A percentile compares a stretch with the other conserved stretches of the same genome.
phyloP scores from a whole-genome alignment of 92 coral and sea anemone genomes.

The Chrysogorgia sp. region DNA sequence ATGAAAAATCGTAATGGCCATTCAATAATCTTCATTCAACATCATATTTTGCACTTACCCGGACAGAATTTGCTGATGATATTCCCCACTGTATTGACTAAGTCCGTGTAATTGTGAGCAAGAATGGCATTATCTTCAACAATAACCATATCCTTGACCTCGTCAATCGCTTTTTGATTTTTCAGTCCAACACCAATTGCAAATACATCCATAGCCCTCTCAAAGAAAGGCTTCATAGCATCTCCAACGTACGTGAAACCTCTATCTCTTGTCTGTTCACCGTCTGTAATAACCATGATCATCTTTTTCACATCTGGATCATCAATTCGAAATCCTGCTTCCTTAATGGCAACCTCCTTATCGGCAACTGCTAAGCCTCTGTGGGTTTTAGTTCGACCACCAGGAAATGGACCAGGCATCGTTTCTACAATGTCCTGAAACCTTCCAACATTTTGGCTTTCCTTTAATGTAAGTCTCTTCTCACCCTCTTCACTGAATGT shows the following conservation, averaged over 20 bases:
- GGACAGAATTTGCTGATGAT: conserved; percentile 36
- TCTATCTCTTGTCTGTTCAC: conserved; percentile 5
- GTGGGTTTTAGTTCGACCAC: conserved; percentile 13
- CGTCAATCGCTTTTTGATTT: background rate
- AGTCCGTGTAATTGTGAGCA: conserved; percentile 62
- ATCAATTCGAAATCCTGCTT: background rate
- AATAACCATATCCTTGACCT: conserved; percentile 51
- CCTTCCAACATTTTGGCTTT: background rate
- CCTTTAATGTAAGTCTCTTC: background rate
- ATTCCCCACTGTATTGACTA: conserved; percentile 57
- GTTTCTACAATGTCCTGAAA: background rate
- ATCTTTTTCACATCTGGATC: conserved; percentile 9
- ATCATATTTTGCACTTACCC: no score
- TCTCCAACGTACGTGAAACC: background rate
- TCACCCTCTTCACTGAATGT: conserved; percentile 10
- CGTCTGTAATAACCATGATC: conserved; percentile 20
- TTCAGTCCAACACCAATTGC: conserved; percentile 12
- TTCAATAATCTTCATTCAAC: no score
- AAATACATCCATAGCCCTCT: background rate
- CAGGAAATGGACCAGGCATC: conserved; percentile 11
- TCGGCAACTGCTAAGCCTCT: conserved; percentile 12
- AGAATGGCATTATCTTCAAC: conserved; percentile 67
- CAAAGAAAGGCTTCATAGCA: conserved; percentile 17
- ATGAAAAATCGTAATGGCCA: no score
- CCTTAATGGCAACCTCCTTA: background rate